A percentile compares a stretch with the other conserved stretches of the same genome.
phyloP scores from a whole-genome alignment of 2,888 invertebrate species.

The Synanthedon tipuliformis region DNA sequence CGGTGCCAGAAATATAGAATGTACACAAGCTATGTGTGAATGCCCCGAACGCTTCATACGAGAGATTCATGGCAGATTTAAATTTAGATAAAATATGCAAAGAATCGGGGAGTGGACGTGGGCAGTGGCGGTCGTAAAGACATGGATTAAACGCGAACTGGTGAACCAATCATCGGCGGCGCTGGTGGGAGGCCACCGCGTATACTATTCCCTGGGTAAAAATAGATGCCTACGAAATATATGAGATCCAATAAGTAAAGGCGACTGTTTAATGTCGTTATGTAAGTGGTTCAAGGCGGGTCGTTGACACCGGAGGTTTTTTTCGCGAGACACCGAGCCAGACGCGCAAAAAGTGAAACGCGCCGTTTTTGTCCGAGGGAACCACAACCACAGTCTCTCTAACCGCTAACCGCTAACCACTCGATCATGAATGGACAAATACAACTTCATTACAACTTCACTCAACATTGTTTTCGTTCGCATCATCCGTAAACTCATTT shows the following conservation, averaged over 20 bases:
- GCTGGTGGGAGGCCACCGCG: background rate
- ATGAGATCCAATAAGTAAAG: background rate
- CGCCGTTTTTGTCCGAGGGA: constrained; percentile 41
- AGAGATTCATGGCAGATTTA: too few relatives aligned
- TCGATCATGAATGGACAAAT: constrained; percentile 1
- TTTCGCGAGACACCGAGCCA: constrained; percentile 48
- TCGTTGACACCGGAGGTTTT: constrained; percentile 51
- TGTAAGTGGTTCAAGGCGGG: constrained; percentile 65
- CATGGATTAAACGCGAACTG: background rate
- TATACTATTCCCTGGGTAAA: background rate
- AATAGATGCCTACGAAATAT: background rate
- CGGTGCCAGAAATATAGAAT: too few relatives aligned
- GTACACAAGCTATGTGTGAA: too few relatives aligned
- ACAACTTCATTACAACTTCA: too few relatives aligned
- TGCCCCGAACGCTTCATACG: too few relatives aligned
- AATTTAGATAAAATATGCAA: too few relatives aligned
- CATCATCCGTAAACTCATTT: too few relatives aligned
- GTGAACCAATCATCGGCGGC: background rate
- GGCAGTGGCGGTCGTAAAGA: constrained; percentile 1
- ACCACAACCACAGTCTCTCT: constrained; percentile 11
- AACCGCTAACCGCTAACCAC: constrained; percentile 2
- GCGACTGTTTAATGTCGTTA: constrained; percentile 19
- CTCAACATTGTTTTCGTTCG: too few relatives aligned
- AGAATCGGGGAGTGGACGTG: constrained; percentile 8
- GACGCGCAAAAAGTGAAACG: constrained; percentile 66